A percentile compares a stretch with the other conserved stretches of the same genome.
Conservation (phyloP, 2,113 vertebrate genomes). For the Neofelis nebulosa region DNA sequence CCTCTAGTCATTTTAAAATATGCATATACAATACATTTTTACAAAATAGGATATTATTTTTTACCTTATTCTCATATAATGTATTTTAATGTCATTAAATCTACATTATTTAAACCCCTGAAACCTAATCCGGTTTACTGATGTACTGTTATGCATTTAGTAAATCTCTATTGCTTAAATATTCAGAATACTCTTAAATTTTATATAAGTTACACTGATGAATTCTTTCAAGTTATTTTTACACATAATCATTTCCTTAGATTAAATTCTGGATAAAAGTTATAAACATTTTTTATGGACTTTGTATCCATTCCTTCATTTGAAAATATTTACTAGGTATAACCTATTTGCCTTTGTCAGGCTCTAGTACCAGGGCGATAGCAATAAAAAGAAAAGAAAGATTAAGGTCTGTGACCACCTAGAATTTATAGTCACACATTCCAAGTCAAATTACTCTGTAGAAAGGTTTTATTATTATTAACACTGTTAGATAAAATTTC, state of each 20-base stretch:
- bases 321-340: background rate
- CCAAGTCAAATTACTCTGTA: background rate
- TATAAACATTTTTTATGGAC: background rate
- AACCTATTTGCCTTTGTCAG: background rate
- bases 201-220: background rate
- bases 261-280: conserved; percentile 9
- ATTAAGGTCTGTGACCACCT: background rate
- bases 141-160: background rate
- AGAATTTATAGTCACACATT: background rate
- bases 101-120: background rate
- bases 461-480: background rate
- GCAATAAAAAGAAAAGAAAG: background rate
- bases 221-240: conserved; percentile 13
- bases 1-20: background rate
- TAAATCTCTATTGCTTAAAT: background rate
- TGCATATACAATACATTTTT: background rate
- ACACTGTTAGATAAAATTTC: background rate
- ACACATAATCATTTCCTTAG: background rate
- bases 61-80: background rate
- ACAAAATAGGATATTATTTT: background rate
- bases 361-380: background rate
- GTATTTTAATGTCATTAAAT: background rate
- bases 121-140: background rate
- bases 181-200: background rate
- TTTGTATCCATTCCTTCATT: background rate